A percentile compares a stretch with the other conserved stretches of the same genome.
These are phyloP conservation scores for Cherax destructor DNA, from an alignment of 1,140 invertebrate species.

Conservation along the genomic window DNA sequence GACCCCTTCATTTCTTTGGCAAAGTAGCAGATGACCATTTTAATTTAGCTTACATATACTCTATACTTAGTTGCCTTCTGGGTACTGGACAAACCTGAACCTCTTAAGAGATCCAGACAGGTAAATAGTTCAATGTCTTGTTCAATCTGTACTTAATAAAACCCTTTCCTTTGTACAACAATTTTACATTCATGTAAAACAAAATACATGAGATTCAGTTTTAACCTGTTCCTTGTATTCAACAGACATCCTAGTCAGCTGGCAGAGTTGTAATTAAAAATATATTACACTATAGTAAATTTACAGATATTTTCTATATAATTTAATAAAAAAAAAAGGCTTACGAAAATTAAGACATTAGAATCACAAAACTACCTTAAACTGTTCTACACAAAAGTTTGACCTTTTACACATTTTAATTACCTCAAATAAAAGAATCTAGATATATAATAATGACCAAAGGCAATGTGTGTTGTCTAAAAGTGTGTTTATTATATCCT, in stretches of 20 bases:
- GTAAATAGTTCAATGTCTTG: background rate
- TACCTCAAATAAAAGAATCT: conserved; percentile 23
- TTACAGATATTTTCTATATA: background rate
- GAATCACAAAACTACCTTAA: background rate
- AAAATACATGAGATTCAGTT: background rate
- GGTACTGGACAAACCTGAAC: background rate
- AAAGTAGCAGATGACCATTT: conserved; percentile 15
- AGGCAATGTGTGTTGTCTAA: conserved; percentile 61
- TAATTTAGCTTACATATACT: background rate
- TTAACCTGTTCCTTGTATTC: background rate
- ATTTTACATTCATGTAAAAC: background rate
- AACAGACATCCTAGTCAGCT: background rate
- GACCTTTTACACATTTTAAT: conserved; percentile 8
- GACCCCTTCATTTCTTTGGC: conserved; percentile 39
- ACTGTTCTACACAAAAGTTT: conserved; percentile 5
- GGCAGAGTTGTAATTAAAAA: background rate
- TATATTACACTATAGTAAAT: background rate
- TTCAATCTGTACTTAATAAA: background rate
- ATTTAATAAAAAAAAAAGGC: background rate
- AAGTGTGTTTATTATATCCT: conserved; percentile 66
- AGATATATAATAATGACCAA: conserved; percentile 39
- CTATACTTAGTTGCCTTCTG: background rate
- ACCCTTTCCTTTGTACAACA: conserved; percentile 8
- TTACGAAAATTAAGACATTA: no score
- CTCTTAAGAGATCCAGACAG: background rate